Percentiles rank a stretch among this genome's conserved stretches.
Evolutionary conservation across 2,113 vertebrate species (phyloP).

Genomic region (Panthera uncia): DNA sequence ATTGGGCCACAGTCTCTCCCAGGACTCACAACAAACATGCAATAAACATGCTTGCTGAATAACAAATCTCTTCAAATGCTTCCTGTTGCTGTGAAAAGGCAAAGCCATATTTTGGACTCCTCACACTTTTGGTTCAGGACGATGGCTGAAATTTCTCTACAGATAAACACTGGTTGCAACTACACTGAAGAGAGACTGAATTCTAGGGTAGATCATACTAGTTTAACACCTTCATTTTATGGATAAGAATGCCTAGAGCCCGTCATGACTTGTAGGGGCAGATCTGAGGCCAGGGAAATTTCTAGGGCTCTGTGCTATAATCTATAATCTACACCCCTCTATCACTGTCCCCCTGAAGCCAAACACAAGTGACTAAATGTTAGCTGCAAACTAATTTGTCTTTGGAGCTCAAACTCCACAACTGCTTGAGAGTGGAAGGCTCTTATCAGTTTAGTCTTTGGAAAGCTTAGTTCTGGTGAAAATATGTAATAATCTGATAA

Average conservation of each 20-base stretch:
- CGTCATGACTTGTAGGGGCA: neutral
- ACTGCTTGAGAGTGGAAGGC: neutral
- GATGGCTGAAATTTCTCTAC: neutral
- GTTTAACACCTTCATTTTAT: neutral
- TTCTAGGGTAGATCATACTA: neutral
- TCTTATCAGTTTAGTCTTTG: neutral
- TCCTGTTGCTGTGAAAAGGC: neutral
- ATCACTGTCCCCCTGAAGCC: neutral
- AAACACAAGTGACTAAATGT: neutral
- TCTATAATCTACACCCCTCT: accelerated
- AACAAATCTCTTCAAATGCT: neutral
- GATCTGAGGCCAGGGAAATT: neutral
- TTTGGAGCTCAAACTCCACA: neutral
- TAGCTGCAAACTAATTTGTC: neutral
- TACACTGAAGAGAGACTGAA: neutral
- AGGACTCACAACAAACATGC: neutral
- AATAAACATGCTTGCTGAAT: neutral
- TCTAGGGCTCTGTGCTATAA: neutral
- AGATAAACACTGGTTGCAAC: neutral
- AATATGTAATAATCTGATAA: neutral
- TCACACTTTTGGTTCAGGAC: neutral
- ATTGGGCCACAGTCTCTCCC: neutral
- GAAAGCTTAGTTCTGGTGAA: neutral
- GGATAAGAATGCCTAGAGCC: neutral
- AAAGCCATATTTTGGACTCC: neutral